Percentiles rank a stretch among this genome's conserved stretches.
These are phyloP conservation scores for Prionace glauca DNA, from an alignment of 2,797 vertebrate species.

Conservation along the genomic window DNA sequence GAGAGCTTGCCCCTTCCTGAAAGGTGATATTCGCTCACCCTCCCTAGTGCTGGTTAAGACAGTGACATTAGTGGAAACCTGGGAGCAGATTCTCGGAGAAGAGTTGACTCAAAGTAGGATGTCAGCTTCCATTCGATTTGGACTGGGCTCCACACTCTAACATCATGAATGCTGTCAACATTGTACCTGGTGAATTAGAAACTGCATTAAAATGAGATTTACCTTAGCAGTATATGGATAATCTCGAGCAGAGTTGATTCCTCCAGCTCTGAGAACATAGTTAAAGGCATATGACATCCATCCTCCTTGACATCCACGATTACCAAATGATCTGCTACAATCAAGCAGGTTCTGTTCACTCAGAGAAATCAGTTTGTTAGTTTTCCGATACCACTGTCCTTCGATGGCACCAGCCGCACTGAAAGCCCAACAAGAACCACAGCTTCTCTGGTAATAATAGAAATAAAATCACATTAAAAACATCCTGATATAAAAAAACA, in stretches of 20 bases:
- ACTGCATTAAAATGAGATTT: neutral
- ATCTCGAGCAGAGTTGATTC: conserved; percentile 41
- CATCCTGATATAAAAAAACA: neutral
- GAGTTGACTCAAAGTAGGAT: neutral
- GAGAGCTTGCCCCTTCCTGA: no score
- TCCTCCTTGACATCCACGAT: conserved; percentile 39
- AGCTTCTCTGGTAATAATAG: neutral
- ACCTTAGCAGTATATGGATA: conserved; percentile 46
- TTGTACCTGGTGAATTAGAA: neutral
- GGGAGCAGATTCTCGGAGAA: neutral
- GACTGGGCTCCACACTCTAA: neutral
- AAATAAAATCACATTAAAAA: neutral
- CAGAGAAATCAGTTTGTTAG: conserved; percentile 29
- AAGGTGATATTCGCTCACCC: no score
- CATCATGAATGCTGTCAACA: neutral
- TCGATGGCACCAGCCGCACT: neutral
- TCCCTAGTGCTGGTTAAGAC: no score
- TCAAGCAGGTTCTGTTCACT: conserved; percentile 51
- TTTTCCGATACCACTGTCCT: neutral
- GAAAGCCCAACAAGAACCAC: neutral
- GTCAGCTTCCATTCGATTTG: neutral
- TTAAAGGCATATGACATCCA: conserved; percentile 40
- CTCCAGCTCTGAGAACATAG: conserved; percentile 27
- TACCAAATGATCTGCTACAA: conserved; percentile 44
- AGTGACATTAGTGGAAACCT: neutral